phyloP scores from a whole-genome alignment of 2,113 vertebrate genomes.

The Nicator chloris region DNA sequence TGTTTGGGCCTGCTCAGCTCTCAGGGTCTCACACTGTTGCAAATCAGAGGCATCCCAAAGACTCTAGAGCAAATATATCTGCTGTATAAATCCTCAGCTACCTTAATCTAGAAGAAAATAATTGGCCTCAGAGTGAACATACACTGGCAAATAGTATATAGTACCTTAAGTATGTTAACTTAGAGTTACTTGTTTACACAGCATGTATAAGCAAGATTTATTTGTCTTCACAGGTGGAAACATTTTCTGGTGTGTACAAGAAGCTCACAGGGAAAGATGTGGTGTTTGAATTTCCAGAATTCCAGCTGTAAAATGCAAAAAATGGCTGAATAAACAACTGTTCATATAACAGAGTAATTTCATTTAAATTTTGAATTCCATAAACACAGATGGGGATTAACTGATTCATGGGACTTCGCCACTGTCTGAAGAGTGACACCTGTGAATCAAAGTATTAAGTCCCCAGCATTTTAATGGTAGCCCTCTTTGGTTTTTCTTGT shows the following conservation, averaged over 20 bases:
- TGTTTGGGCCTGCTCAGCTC: neutral
- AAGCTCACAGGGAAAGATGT: constrained; percentile 99
- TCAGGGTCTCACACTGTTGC: neutral
- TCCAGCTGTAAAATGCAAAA: constrained; percentile 89
- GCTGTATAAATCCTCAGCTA: neutral
- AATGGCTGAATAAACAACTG: constrained; percentile 89
- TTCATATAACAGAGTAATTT: constrained; percentile 60
- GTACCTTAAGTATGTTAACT: neutral
- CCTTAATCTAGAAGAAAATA: neutral
- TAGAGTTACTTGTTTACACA: neutral
- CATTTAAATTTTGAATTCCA: constrained; percentile 8
- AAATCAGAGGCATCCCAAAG: neutral
- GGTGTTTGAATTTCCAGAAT: constrained; percentile 98
- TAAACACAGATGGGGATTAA: neutral
- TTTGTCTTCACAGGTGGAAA: constrained; percentile 86
- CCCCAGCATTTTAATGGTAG: neutral
- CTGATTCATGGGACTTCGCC: neutral
- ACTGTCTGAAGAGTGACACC: neutral
- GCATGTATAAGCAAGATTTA: neutral
- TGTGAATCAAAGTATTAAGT: neutral
- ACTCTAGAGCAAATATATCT: neutral
- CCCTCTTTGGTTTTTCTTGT: neutral
- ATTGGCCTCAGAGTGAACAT: neutral
- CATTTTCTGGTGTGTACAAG: constrained; percentile 98
- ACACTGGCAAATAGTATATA: neutral